A percentile compares a stretch with the other conserved stretches of the same genome.
These are phyloP conservation scores for Drosophila mettleri DNA, from an alignment of 2,888 invertebrate genomes.

Conservation along the genomic window DNA sequence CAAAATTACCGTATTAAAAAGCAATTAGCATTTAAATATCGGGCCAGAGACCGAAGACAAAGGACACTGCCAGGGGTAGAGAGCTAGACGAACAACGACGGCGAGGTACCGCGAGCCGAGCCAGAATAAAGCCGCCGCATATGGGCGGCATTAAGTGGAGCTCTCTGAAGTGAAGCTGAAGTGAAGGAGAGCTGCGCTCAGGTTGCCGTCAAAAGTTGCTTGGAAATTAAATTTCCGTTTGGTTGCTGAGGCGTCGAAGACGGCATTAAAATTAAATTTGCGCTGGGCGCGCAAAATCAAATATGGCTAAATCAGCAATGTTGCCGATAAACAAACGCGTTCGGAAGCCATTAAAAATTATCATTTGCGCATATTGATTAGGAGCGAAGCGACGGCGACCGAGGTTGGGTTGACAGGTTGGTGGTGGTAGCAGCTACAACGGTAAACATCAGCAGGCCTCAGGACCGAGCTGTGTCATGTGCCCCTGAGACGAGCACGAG, in stretches of 20 bases:
- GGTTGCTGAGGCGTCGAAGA: conserved; percentile 55
- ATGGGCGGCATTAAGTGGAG: conserved; percentile 60
- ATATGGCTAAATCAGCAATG: conserved; percentile 74
- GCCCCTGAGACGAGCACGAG: conserved; percentile 71
- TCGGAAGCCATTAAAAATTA: conserved; percentile 83
- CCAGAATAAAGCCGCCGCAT: conserved; percentile 39
- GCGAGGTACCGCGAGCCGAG: background rate
- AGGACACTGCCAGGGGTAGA: conserved; percentile 8
- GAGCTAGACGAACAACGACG: background rate
- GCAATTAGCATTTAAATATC: conserved; percentile 82
- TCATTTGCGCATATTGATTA: conserved; percentile 81
- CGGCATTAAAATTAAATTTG: conserved; percentile 75
- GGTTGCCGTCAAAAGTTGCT: conserved; percentile 55
- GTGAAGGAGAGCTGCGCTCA: conserved; percentile 13
- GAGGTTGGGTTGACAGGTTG: background rate
- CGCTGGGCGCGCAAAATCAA: conserved; percentile 65
- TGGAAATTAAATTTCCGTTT: conserved; percentile 81
- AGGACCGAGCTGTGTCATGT: conserved; percentile 24
- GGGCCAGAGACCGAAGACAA: conserved; percentile 53
- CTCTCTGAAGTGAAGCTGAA: conserved; percentile 14
- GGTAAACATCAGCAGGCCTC: conserved; percentile 56
- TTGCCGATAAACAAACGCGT: conserved; percentile 79
- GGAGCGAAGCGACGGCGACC: conserved; percentile 24
- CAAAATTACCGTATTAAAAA: conserved; percentile 82
- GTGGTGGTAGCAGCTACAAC: conserved; percentile 20